These are phyloP conservation scores for Rhaphigaster nebulosa DNA, from an alignment of 2,888 invertebrate genomes.

Conservation along the genomic window DNA sequence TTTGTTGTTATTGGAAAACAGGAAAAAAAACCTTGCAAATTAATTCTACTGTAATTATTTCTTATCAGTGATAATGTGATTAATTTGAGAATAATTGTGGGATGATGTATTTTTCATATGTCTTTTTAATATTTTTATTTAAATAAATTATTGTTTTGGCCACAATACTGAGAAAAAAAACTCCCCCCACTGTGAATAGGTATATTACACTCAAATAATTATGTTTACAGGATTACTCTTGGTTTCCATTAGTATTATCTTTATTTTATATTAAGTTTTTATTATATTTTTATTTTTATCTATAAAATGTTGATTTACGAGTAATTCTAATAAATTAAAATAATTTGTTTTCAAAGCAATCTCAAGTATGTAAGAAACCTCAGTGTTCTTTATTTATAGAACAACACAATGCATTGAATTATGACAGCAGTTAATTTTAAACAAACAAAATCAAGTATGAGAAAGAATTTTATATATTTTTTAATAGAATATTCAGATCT, in stretches of 20 bases:
- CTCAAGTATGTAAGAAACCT: neutral
- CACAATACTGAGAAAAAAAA: neutral
- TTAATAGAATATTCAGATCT: no score
- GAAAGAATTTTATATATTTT: no score
- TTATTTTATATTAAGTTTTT: neutral
- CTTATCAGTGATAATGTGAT: neutral
- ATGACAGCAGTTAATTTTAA: no score
- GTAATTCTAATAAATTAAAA: neutral
- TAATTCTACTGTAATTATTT: conserved; percentile 7
- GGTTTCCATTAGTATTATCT: neutral
- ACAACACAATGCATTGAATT: no score
- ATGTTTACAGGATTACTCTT: neutral
- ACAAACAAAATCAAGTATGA: no score
- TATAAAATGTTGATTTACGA: neutral
- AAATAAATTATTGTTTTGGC: neutral
- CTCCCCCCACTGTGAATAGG: neutral
- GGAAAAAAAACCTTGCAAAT: neutral
- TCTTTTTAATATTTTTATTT: neutral
- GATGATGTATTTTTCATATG: neutral
- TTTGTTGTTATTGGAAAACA: neutral
- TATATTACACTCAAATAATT: neutral
- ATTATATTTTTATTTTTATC: neutral
- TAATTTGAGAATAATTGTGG: neutral
- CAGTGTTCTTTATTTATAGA: no score
- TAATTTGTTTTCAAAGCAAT: neutral